Percentiles rank a stretch among this genome's conserved stretches.
phyloP scores from a whole-genome alignment of 2,888 invertebrate genomes.

The Cephus nigrinus region DNA sequence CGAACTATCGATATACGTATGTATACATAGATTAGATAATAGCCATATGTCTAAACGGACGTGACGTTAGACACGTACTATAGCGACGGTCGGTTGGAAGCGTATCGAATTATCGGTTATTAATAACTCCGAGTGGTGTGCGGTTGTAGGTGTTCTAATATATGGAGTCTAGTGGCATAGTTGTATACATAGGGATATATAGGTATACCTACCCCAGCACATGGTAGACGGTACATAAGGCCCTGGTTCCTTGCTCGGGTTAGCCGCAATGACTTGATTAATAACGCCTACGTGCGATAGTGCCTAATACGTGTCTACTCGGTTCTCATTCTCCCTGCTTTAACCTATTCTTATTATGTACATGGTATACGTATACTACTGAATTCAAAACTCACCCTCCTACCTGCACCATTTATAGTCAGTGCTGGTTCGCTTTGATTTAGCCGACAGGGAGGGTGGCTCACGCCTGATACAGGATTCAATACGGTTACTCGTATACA shows the following conservation, averaged over 20 bases:
- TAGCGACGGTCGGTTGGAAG: constrained; percentile 29
- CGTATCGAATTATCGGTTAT: constrained; percentile 60
- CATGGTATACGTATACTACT: neutral
- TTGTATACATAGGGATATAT: neutral
- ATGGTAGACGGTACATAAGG: neutral
- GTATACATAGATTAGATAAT: neutral
- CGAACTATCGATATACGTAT: too few species aligned
- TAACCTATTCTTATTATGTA: neutral
- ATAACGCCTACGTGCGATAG: constrained; percentile 55
- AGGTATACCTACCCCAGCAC: neutral
- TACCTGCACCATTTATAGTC: constrained; percentile 4
- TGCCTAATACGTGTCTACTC: constrained; percentile 34
- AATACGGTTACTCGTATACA: neutral
- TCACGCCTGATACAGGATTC: neutral
- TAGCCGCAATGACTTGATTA: constrained; percentile 61
- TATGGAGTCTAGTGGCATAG: neutral
- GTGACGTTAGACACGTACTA: too few species aligned
- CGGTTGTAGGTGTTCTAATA: too few species aligned
- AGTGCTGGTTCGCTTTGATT: constrained; percentile 50
- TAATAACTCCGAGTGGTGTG: constrained; percentile 42
- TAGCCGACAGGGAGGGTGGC: constrained; percentile 37
- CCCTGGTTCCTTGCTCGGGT: constrained; percentile 32
- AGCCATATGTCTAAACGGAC: too few species aligned
- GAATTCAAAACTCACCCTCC: neutral
- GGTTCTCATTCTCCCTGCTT: too few species aligned